These are phyloP conservation scores for Aphodius sticticus DNA, from an alignment of 2,888 invertebrate species.

Conservation along the genomic window DNA sequence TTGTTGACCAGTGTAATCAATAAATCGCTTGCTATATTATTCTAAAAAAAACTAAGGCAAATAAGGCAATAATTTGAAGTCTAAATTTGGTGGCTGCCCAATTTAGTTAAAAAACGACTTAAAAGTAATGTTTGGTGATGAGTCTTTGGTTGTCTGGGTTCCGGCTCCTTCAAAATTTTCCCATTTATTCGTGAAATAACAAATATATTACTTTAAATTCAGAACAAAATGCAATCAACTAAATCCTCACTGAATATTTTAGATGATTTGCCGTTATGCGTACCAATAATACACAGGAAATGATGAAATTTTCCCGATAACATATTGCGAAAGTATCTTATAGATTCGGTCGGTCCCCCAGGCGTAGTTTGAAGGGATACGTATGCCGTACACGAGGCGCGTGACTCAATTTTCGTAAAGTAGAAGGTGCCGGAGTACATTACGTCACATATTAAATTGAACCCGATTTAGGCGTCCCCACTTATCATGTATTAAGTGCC, in stretches of 20 bases:
- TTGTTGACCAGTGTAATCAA: too few species aligned
- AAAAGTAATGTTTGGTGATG: too few species aligned
- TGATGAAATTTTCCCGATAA: not conserved
- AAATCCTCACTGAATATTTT: not conserved
- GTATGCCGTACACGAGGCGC: not conserved
- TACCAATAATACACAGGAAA: not conserved
- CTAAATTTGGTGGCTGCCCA: too few species aligned
- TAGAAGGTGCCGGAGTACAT: not conserved
- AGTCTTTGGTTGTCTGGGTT: too few species aligned
- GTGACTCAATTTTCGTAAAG: not conserved
- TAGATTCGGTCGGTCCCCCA: not conserved
- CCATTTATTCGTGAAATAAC: too few species aligned
- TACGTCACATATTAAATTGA: slow-evolving; percentile 4
- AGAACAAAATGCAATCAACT: too few species aligned
- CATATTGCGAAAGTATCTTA: not conserved
- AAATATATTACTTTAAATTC: too few species aligned
- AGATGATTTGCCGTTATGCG: not conserved
- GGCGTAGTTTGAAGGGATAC: not conserved
- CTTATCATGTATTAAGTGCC: not conserved
- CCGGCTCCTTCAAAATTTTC: too few species aligned
- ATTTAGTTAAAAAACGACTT: too few species aligned
- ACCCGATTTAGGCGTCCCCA: not conserved
- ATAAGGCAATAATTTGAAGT: too few species aligned
- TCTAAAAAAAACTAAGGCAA: too few species aligned
- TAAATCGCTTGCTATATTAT: too few species aligned